A percentile compares a stretch with the other conserved stretches of the same genome.
phyloP scores from a whole-genome alignment of 2,113 vertebrate genomes.

The Podarcis muralis region DNA sequence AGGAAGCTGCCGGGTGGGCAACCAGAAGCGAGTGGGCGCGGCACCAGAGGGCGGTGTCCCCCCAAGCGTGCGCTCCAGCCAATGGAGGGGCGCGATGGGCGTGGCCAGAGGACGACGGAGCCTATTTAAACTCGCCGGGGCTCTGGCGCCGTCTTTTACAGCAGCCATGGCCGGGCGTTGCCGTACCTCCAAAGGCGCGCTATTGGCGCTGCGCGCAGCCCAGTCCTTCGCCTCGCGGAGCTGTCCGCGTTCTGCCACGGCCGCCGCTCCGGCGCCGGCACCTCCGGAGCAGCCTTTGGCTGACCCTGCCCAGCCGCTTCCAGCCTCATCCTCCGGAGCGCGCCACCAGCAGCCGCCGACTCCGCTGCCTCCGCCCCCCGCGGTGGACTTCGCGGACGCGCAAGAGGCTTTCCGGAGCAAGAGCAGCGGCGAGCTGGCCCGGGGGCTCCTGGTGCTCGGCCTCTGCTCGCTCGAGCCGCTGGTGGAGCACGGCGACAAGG shows the following conservation, averaged over 20 bases:
- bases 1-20: too few species aligned
- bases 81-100: not conserved
- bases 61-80: not conserved
- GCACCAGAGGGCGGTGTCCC: not conserved
- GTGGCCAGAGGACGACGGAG: not conserved
- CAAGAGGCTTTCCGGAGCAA: slow-evolving; percentile 83
- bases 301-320: not conserved
- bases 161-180: slow-evolving; percentile 40
- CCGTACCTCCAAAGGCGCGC: fast-evolving
- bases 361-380: not conserved
- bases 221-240: not conserved
- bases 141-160: fast-evolving
- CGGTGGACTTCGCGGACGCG: slow-evolving; percentile 74
- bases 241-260: slow-evolving; percentile 41
- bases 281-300: not conserved
- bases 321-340: not conserved
- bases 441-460: slow-evolving; percentile 79
- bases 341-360: not conserved
- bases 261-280: not conserved
- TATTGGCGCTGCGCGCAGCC: fast-evolving
- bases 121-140: not conserved
- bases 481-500: slow-evolving; percentile 79
- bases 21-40: not conserved
- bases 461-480: slow-evolving; percentile 77
- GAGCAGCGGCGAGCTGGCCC: slow-evolving; percentile 77